Conservation (phyloP, 53 echinoderm and acorn worm genomes). For the Luidia sarsii region DNA sequence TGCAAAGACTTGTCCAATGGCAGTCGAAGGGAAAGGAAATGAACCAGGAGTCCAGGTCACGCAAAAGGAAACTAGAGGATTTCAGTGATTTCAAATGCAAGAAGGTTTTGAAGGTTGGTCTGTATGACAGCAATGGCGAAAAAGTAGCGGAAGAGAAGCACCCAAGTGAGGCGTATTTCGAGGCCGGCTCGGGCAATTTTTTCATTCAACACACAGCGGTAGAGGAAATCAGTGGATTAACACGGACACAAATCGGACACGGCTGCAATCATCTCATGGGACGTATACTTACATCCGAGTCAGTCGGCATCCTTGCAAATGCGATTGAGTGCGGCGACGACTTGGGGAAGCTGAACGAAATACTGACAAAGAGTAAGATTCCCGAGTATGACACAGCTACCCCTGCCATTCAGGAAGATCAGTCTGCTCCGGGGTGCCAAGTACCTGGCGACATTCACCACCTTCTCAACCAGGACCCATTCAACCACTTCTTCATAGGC, state of each 20-base stretch:
- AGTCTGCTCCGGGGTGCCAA: slow-evolving; percentile 57
- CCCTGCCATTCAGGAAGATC: not conserved
- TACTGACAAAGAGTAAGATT: slow-evolving; percentile 12
- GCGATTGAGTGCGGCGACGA: too few relatives aligned
- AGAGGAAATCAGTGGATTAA: too few relatives aligned
- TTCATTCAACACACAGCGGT: too few relatives aligned
- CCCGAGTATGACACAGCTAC: slow-evolving; percentile 24
- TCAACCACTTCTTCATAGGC: slow-evolving; percentile 53
- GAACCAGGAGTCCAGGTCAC: too few relatives aligned
- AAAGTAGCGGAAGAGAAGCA: not conserved
- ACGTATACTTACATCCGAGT: too few relatives aligned
- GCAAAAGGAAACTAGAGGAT: not conserved
- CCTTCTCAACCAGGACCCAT: slow-evolving; percentile 69
- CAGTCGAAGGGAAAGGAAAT: slow-evolving; percentile 8
- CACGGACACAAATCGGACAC: slow-evolving; percentile 13
- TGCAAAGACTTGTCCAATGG: slow-evolving; percentile 35
- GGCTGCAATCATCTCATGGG: slow-evolving; percentile 15
- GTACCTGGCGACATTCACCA: slow-evolving; percentile 64
- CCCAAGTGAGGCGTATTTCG: slow-evolving; percentile 30
- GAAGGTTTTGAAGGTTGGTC: not conserved
- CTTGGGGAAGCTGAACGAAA: slow-evolving; percentile 22
- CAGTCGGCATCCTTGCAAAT: too few relatives aligned
- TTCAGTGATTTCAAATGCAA: slow-evolving; percentile 30
- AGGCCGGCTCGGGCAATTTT: too few relatives aligned
- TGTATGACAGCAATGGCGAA: slow-evolving; percentile 15